Evolutionary conservation across 2,888 invertebrate genomes (phyloP), one percentile per base, ranked within the genome.

Genomic region (Alcis repandata): DNA sequence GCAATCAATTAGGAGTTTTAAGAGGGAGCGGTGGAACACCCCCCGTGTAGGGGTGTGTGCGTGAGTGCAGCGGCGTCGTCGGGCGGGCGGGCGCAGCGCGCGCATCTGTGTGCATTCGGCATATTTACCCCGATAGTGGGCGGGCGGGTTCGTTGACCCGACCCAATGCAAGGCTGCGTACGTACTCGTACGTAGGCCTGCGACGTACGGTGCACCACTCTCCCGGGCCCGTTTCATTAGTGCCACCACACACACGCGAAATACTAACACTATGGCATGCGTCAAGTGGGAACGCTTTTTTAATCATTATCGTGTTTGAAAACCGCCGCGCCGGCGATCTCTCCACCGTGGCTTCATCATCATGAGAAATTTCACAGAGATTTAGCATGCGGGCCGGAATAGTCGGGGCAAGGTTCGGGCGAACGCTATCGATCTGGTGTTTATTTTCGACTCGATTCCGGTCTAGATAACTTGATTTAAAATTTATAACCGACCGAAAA

Each of bases 71-170:
- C 87, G 87, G 79, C 83, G 85, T 75, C 80, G 85, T 76, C 78
- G 80, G 80, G 75, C 79, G 76, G 82, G 76, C 75, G 75, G 79
- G 81, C 82, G 83, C 90, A 88, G 92, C 91, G 92, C 92, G 92
- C 92, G 93, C 89, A 90, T 90, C 91, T 91, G 91, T 92, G 92
- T 92, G 92, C 93, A 93, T 92, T 92, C 92, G 92, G 92, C 92
- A 92, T 92, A 92, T 93, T 93, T 93, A 92, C 92, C 92, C 91
- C 90, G 90, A 91, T 91, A 88, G 90, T 89, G 90, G 91, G 90
- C 90, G 92, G 90, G 88, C 86, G 90, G 89, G 91, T 86, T 92
- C 92, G 90, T 84, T 89, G 91, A 91, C 92, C 90, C 91, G 91
- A 91, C 90, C 92, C 92, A 90, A 91, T 93, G 93, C 89, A 89